Conservation (phyloP, 2,113 vertebrate species). For the Elgaria multicarinata region DNA sequence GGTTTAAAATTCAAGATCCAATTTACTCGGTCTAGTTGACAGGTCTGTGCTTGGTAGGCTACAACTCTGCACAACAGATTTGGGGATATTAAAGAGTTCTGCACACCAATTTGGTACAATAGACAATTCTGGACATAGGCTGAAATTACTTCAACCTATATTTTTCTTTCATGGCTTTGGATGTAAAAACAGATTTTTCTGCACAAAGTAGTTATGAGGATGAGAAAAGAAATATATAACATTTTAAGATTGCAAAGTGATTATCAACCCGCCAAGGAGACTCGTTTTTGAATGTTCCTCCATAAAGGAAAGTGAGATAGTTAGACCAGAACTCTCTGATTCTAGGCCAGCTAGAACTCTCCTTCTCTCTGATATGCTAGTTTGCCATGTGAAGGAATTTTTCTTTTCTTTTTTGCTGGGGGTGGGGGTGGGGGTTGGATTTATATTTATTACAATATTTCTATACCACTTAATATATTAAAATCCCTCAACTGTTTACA, state of each 20-base stretch:
- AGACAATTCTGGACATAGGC: not conserved
- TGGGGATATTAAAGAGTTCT: not conserved
- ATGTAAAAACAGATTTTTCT: not conserved
- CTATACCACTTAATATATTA: too few relatives aligned
- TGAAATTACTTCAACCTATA: not conserved
- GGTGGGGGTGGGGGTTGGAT: too few relatives aligned
- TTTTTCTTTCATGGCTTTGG: not conserved
- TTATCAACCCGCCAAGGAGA: not conserved
- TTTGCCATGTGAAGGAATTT: too few relatives aligned
- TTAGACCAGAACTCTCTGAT: not conserved
- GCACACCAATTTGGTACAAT: not conserved
- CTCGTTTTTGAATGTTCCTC: not conserved
- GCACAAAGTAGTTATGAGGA: not conserved
- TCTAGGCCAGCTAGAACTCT: too few relatives aligned
- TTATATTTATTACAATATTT: too few relatives aligned
- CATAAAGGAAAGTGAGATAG: not conserved
- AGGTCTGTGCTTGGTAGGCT: not conserved
- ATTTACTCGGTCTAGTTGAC: not conserved
- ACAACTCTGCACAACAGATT: not conserved
- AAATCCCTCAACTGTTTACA: too few relatives aligned
- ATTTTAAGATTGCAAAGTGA: not conserved
- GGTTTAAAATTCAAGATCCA: not conserved
- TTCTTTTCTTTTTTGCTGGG: too few relatives aligned
- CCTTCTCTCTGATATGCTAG: not conserved
- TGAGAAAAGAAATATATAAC: not conserved